Evolutionary conservation across 2,888 invertebrate genomes (phyloP).

Genomic region (Drosophila percnosoma): DNA sequence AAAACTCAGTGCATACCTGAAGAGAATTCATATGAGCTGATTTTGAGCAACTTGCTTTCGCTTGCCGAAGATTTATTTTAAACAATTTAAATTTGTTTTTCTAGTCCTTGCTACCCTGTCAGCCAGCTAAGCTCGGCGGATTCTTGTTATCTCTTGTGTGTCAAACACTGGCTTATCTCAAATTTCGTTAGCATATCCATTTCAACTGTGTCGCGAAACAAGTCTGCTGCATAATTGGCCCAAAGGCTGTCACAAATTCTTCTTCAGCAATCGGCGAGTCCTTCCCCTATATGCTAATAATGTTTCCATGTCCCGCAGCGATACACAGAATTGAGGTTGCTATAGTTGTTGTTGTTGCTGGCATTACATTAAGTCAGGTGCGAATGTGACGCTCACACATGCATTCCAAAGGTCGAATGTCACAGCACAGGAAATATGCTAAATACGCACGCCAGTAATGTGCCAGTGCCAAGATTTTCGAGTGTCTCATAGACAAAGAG

Average conservation of each 20-base stretch:
- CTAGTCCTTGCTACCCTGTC: background rate
- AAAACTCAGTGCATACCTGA: background rate
- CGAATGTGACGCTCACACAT: constrained; percentile 39
- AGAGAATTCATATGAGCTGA: background rate
- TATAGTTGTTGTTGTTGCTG: background rate
- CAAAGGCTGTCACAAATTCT: constrained; percentile 42
- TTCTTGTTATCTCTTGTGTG: background rate
- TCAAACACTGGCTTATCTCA: constrained; percentile 3
- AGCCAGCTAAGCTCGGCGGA: background rate
- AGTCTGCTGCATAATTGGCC: constrained; percentile 53
- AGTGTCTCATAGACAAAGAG: constrained; percentile 12
- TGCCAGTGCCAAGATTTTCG: constrained; percentile 18
- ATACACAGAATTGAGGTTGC: constrained; percentile 17
- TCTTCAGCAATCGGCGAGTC: constrained; percentile 41
- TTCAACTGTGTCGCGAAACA: constrained; percentile 25
- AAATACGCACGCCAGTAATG: constrained; percentile 48
- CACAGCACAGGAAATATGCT: constrained; percentile 61
- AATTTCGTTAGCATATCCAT: constrained; percentile 23
- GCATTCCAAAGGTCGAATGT: constrained; percentile 61
- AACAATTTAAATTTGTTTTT: background rate
- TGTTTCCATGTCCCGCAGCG: constrained; percentile 43
- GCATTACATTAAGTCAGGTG: constrained; percentile 44
- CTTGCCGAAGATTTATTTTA: background rate
- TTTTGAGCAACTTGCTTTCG: background rate
- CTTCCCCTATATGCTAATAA: constrained; percentile 61